These are phyloP conservation scores for Lophius americanus DNA, from an alignment of 2,797 vertebrate genomes.

Conservation along the genomic window DNA sequence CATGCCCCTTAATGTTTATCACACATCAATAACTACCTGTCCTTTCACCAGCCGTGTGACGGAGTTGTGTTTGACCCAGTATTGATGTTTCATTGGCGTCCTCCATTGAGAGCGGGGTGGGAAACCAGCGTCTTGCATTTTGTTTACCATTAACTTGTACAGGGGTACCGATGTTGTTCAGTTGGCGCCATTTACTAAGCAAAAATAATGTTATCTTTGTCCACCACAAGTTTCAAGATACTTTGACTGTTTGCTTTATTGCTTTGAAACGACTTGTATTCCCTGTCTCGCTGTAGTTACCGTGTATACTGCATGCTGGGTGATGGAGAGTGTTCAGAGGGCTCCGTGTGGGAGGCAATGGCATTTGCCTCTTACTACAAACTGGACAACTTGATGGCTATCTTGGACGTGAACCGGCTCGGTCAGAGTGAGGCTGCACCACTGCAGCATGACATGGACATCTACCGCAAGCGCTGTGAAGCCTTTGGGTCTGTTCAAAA, in stretches of 20 bases:
- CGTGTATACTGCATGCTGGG: slow-evolving; percentile 90
- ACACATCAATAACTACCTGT: no score
- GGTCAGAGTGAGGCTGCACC: slow-evolving; percentile 86
- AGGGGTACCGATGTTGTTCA: no score
- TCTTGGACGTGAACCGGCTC: slow-evolving; percentile 88
- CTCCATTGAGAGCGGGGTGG: no score
- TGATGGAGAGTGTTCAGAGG: slow-evolving; percentile 88
- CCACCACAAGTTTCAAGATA: neutral
- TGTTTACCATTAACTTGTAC: no score
- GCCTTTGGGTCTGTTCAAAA: slow-evolving; percentile 85
- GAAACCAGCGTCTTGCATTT: no score
- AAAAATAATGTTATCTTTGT: neutral
- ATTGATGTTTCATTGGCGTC: no score
- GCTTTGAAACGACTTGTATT: neutral
- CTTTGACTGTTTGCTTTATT: neutral
- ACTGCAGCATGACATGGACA: slow-evolving; percentile 81
- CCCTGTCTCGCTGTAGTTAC: slow-evolving; percentile 75
- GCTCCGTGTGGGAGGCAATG: slow-evolving; percentile 91
- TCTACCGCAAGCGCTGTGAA: slow-evolving; percentile 86
- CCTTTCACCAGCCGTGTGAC: no score
- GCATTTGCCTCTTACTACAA: slow-evolving; percentile 87
- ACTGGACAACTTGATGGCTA: slow-evolving; percentile 88
- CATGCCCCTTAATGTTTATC: no score
- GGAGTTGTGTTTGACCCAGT: no score
- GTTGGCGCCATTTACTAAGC: neutral